Conservation (phyloP, 1,140 invertebrate genomes). For the Drosophila prosaltans region DNA sequence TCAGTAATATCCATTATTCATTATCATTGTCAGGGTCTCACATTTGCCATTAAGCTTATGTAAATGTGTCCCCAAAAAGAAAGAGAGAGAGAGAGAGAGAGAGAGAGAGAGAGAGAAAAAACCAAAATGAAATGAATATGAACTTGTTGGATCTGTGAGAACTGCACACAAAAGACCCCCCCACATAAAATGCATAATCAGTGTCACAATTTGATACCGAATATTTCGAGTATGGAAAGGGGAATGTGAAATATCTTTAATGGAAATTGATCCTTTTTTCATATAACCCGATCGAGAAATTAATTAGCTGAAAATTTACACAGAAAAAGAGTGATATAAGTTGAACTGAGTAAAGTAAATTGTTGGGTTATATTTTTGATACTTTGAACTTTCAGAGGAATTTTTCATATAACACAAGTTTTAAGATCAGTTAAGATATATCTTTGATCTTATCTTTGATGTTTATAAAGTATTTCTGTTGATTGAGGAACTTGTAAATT, state of each 20-base stretch:
- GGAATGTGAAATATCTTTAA: slow-evolving; percentile 7
- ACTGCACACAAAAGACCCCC: slow-evolving; percentile 58
- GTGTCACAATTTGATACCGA: slow-evolving; percentile 40
- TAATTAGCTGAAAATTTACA: not conserved
- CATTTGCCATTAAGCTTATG: slow-evolving; percentile 66
- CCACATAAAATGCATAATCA: slow-evolving; percentile 51
- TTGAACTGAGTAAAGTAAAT: no score
- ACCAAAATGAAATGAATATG: slow-evolving; percentile 11
- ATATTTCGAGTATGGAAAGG: slow-evolving; percentile 43
- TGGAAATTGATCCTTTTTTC: slow-evolving; percentile 20
- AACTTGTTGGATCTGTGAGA: slow-evolving; percentile 60
- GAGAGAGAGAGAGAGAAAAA: not conserved
- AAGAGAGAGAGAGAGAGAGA: not conserved
- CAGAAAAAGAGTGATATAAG: not conserved
- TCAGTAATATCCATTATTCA: slow-evolving; percentile 23
- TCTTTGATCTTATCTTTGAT: no score
- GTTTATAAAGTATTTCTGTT: no score
- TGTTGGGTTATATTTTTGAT: no score
- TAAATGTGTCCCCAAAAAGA: slow-evolving; percentile 48
- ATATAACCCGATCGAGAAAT: not conserved
- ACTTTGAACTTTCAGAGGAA: no score
- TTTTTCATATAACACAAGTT: no score
- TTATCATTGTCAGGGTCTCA: slow-evolving; percentile 28
- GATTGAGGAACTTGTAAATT: no score
- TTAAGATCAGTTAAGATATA: no score